phyloP scores from a whole-genome alignment of 1,140 invertebrate species.

The Saccostrea cuccullata region DNA sequence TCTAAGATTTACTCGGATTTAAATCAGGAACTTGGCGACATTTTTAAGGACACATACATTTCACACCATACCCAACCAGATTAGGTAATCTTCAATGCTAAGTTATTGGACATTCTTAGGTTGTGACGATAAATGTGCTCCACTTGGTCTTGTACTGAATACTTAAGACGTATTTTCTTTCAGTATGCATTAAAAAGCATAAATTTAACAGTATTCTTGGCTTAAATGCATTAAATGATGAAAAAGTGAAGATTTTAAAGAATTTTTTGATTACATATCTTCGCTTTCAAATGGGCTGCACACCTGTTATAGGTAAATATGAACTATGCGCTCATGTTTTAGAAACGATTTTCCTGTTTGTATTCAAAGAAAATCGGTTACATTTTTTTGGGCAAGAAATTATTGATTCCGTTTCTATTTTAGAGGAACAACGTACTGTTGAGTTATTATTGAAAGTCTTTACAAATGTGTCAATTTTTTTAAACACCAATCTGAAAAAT shows the following conservation, averaged over 20 bases:
- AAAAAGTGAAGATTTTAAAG: background rate
- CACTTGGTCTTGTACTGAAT: background rate
- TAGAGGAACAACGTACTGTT: background rate
- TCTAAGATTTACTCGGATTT: conserved; percentile 30
- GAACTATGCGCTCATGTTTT: too few species aligned
- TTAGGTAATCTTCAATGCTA: conserved; percentile 31
- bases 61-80: conserved; percentile 18
- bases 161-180: background rate
- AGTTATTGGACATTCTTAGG: conserved; percentile 27
- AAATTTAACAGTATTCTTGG: background rate
- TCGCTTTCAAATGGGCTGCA: background rate
- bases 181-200: background rate
- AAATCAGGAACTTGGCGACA: conserved; percentile 36
- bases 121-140: background rate
- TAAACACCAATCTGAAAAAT: too few species aligned
- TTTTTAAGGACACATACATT: conserved; percentile 18
- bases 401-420: background rate
- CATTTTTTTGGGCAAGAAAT: too few species aligned
- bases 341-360: too few species aligned
- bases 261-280: background rate
- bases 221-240: background rate
- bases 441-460: background rate
- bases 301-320: background rate
- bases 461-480: too few species aligned
- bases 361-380: too few species aligned